These are phyloP conservation scores for Thamnaconus septentrionalis DNA, from an alignment of 2,113 vertebrate species.

Conservation along the genomic window DNA sequence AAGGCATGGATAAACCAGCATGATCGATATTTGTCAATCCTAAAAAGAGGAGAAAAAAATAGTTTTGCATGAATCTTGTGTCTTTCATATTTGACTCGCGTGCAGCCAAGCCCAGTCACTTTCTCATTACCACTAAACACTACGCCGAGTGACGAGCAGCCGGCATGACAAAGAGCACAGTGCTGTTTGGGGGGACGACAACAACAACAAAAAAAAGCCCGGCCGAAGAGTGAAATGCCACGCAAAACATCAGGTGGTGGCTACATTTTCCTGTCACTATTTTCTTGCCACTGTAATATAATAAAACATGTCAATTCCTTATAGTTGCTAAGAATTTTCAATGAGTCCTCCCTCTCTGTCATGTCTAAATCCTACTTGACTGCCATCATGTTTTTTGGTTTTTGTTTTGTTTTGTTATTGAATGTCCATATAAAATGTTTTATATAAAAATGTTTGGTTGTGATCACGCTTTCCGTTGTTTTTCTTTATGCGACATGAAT, in stretches of 20 bases:
- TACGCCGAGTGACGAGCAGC: slow-evolving; percentile 9
- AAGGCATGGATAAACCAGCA: slow-evolving; percentile 73
- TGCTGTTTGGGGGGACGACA: slow-evolving; percentile 48
- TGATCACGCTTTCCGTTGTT: slow-evolving; percentile 49
- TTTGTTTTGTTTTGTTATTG: slow-evolving; percentile 69
- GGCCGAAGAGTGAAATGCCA: neutral
- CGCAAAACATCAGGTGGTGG: slow-evolving; percentile 21
- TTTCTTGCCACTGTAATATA: slow-evolving; percentile 73
- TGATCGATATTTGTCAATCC: slow-evolving; percentile 65
- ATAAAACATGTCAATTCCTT: slow-evolving; percentile 67
- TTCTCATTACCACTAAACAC: slow-evolving; percentile 54
- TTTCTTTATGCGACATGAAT: slow-evolving; percentile 19
- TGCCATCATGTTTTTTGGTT: slow-evolving; percentile 67
- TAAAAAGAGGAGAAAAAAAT: slow-evolving; percentile 28
- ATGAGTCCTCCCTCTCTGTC: slow-evolving; percentile 59
- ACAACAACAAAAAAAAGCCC: slow-evolving; percentile 51
- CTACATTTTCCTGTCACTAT: slow-evolving; percentile 52
- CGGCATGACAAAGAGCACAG: slow-evolving; percentile 65
- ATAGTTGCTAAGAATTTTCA: slow-evolving; percentile 71
- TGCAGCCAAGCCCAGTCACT: slow-evolving; percentile 55
- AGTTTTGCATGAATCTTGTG: slow-evolving; percentile 74
- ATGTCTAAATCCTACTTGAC: slow-evolving; percentile 65
- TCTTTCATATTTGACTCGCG: slow-evolving; percentile 63
- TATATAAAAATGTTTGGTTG: slow-evolving; percentile 80
- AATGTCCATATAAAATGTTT: slow-evolving; percentile 83